These are phyloP conservation scores for Dascyllus trimaculatus DNA, from an alignment of 2,113 vertebrate genomes.

Conservation along the genomic window DNA sequence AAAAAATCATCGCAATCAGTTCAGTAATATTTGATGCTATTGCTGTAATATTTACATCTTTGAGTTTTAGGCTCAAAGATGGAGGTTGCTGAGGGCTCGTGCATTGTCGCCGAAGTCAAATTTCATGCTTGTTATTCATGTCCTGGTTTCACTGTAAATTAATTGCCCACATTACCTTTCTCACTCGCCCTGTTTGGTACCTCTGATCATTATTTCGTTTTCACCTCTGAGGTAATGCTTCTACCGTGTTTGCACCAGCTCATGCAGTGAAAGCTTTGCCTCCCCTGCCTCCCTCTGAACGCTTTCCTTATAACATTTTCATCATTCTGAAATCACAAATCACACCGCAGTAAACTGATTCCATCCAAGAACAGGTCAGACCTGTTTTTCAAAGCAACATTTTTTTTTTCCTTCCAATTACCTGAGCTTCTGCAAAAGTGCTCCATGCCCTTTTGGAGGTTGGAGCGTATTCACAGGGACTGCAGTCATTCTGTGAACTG, in stretches of 20 bases:
- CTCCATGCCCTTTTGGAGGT: neutral
- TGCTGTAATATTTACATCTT: constrained; percentile 20
- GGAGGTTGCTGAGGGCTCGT: neutral
- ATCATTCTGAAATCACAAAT: constrained; percentile 14
- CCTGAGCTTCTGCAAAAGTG: neutral
- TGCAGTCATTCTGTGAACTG: constrained; percentile 14
- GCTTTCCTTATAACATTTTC: neutral
- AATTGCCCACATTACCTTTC: constrained; percentile 14
- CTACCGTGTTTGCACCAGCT: neutral
- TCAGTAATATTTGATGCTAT: constrained; percentile 20
- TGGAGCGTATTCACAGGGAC: constrained; percentile 16
- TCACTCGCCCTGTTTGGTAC: constrained; percentile 3
- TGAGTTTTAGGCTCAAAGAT: constrained; percentile 22
- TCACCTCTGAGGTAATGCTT: constrained; percentile 1
- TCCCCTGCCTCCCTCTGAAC: neutral
- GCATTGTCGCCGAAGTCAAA: neutral
- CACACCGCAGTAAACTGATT: neutral
- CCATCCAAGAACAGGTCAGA: neutral
- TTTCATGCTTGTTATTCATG: constrained; percentile 6
- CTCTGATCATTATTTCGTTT: constrained; percentile 4
- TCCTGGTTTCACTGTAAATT: neutral
- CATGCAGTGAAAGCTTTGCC: neutral
- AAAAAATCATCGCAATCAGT: constrained; percentile 31
- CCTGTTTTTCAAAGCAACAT: neutral
- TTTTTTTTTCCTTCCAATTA: neutral